These are phyloP conservation scores for Drosophila ercepeae DNA, from an alignment of 1,140 invertebrate genomes.

Conservation along the genomic window DNA sequence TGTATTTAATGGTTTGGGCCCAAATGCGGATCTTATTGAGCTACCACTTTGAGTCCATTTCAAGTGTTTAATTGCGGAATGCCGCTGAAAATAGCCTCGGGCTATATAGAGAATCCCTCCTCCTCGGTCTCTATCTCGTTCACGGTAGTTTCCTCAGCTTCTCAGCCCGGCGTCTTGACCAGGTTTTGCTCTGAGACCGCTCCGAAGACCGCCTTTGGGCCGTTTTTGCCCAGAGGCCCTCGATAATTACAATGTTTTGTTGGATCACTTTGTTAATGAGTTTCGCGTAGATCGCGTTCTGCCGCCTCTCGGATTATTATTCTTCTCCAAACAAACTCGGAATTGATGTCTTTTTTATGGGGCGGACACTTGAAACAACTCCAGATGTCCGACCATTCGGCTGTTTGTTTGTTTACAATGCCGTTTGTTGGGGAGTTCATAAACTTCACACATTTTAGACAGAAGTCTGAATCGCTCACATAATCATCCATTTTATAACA, in stretches of 20 bases:
- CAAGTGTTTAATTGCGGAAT: constrained; percentile 77
- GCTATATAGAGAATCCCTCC: constrained; percentile 56
- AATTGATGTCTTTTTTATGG: constrained; percentile 82
- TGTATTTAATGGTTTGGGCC: neutral
- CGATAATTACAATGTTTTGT: constrained; percentile 79
- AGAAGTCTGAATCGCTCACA: constrained; percentile 49
- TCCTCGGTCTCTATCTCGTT: neutral
- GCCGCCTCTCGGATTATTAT: constrained; percentile 50
- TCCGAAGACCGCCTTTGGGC: constrained; percentile 4
- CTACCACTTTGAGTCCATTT: constrained; percentile 44
- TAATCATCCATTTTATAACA: constrained; percentile 75
- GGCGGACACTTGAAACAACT: constrained; percentile 75
- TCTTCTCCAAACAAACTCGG: constrained; percentile 64
- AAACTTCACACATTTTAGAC: constrained; percentile 74
- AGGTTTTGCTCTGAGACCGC: neutral
- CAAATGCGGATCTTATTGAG: constrained; percentile 31
- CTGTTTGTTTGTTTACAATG: constrained; percentile 52
- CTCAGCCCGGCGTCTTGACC: neutral
- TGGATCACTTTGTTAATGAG: constrained; percentile 82
- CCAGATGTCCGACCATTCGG: constrained; percentile 18
- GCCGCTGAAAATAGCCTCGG: constrained; percentile 74
- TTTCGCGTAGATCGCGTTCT: constrained; percentile 57
- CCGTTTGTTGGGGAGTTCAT: constrained; percentile 62
- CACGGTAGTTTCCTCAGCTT: constrained; percentile 3
- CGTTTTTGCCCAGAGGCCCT: constrained; percentile 6